phyloP scores from a whole-genome alignment of 2,797 vertebrate species.

The Cossypha dichroa region DNA sequence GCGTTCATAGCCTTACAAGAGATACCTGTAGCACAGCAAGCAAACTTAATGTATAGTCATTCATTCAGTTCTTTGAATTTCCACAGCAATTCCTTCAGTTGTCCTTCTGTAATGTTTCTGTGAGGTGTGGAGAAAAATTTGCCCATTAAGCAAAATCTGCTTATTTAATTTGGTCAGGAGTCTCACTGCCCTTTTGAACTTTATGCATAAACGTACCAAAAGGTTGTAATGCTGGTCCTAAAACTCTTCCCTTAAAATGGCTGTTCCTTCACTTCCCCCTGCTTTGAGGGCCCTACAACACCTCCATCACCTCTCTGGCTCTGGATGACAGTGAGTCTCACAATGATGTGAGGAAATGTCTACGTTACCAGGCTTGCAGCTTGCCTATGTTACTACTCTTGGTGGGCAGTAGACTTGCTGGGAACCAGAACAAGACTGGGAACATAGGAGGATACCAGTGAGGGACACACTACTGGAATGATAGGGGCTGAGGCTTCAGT shows the following conservation, averaged over 20 bases:
- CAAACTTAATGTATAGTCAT: not conserved
- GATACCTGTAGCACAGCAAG: not conserved
- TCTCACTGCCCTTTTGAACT: not conserved
- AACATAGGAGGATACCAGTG: fast-evolving
- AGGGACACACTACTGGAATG: not conserved
- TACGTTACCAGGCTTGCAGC: not conserved
- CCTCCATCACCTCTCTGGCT: not conserved
- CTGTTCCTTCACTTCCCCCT: not conserved
- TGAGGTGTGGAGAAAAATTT: not conserved
- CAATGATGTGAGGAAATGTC: not conserved
- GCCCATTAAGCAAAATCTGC: not conserved
- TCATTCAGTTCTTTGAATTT: not conserved
- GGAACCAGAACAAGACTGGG: not conserved
- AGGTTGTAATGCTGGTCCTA: not conserved
- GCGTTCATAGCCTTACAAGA: not conserved
- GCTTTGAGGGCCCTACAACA: not conserved
- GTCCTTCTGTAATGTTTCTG: not conserved
- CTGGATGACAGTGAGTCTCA: not conserved
- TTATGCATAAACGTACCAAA: not conserved
- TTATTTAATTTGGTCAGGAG: not conserved
- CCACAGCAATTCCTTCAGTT: not conserved
- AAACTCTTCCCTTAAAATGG: not conserved
- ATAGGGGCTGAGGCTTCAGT: not conserved
- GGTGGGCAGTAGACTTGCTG: not conserved
- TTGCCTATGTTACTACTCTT: not conserved